Percentiles rank a stretch among this genome's conserved stretches.
phyloP scores from a whole-genome alignment of 2,888 invertebrate genomes.

The Desoria tigrina region DNA sequence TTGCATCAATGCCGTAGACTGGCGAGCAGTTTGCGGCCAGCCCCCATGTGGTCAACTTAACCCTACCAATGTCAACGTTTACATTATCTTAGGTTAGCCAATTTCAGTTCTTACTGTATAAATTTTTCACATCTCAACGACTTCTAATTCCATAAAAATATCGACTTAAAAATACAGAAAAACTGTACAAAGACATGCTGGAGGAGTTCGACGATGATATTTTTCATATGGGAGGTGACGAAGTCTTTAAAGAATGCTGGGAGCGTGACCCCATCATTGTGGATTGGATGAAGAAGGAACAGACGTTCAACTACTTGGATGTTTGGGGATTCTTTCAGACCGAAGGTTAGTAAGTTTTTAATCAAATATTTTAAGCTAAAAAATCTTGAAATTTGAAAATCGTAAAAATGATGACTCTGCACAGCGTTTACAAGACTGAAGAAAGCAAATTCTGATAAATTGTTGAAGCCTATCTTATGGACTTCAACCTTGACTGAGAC shows the following conservation, averaged over 20 bases:
- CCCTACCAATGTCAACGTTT: constrained; percentile 51
- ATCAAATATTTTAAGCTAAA: no score
- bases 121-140: no score
- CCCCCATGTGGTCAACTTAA: constrained; percentile 67
- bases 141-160: no score
- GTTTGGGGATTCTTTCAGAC: constrained; percentile 54
- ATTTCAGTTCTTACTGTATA: no score
- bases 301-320: constrained; percentile 54
- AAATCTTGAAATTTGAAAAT: no score
- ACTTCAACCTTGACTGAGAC: constrained; percentile 75
- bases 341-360: constrained; percentile 59
- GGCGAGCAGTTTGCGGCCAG: constrained; percentile 62
- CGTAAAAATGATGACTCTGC: no score
- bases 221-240: constrained; percentile 62
- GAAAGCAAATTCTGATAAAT: constrained; percentile 59
- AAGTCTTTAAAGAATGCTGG: constrained; percentile 57
- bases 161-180: constrained; percentile 56
- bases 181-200: constrained; percentile 73
- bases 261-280: background rate
- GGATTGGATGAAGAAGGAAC: background rate
- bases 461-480: constrained; percentile 73
- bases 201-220: constrained; percentile 61
- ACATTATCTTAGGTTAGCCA: constrained; percentile 39
- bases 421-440: constrained; percentile 64
- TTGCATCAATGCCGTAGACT: constrained; percentile 53